Base-by-base conservation (phyloP, 1,140 invertebrate genomes). In the Pseudoatta argentina region DNA sequence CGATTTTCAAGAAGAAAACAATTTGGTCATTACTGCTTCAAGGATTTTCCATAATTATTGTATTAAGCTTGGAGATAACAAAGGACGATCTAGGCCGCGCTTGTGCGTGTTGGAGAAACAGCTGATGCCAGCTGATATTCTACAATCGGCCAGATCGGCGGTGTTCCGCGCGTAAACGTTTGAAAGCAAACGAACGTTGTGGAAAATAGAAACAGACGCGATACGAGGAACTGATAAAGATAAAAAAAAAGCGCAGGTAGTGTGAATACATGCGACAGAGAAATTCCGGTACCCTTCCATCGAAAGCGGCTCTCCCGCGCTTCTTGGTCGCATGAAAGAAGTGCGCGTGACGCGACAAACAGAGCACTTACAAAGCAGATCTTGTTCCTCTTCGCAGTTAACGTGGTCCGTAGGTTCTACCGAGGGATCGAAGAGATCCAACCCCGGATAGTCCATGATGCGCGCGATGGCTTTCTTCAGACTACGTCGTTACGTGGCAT, bases 391-490 rank as follows among this genome's bases (percentile, higher is more conserved):
- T 12, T 73, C 79, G 48, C 69, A 87, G 48, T 77, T 85, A 34
- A 82, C 90, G 66, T 91, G 86, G 1, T 83, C 86, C 27, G 86
- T 81, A 30, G 90, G 75, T 55, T 94, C 93, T 77, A 91, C 83
- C 39, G 91, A 79, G 14, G 91, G 90, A 73, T 93, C 93, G 77
- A 94, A 94, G 64, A 93, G 93, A 16, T 93, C 91, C 24, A 94
- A 85, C 76, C 94, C 89, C 14, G 93, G 90, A 73, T 93, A 94
- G 73, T 94, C 94, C 94, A 94, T 94, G 72, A 78, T 90, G 53
- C 44, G 44, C 51, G 30, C 61, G 64, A 16, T 24, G 51, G 21
- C 10, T 30, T 14, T 72, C n/a, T 86, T 91, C 86, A 91, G 59
- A 16, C 53, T 34, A 75, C 30, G 69, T 63, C 57, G 71, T 83